Evolutionary conservation across 2,113 vertebrate genomes (phyloP).

Genomic region (Smithornis capensis): DNA sequence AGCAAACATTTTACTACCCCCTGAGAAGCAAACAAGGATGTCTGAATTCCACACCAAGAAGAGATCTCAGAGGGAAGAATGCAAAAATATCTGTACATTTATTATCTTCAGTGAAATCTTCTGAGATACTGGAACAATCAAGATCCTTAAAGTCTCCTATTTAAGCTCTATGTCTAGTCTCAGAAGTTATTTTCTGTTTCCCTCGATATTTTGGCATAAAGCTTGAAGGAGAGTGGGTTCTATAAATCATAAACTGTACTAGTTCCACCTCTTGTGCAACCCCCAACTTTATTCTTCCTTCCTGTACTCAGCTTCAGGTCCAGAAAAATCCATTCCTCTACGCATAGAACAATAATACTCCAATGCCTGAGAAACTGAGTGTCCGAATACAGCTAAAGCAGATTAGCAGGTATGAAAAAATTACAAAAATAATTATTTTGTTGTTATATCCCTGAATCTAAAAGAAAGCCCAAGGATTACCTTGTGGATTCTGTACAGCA

Average conservation of each 20-base stretch:
- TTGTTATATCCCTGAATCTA: not conserved
- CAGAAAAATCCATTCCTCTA: not conserved
- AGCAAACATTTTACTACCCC: not conserved
- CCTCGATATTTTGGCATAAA: not conserved
- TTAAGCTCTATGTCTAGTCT: not conserved
- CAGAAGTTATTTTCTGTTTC: not conserved
- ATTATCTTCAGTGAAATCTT: not conserved
- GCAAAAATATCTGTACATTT: not conserved
- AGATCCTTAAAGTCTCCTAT: not conserved
- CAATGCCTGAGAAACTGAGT: not conserved
- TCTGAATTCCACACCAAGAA: constrained; percentile 7
- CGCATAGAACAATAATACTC: not conserved
- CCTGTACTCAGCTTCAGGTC: not conserved
- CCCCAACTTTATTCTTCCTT: not conserved
- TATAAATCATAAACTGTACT: not conserved
- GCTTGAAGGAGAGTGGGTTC: not conserved
- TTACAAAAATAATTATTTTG: not conserved
- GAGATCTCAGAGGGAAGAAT: not conserved
- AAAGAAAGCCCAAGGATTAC: not conserved
- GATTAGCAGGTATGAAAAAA: not conserved
- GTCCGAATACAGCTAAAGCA: not conserved
- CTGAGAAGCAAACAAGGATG: not conserved
- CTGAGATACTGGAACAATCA: not conserved
- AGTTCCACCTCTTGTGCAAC: not conserved
- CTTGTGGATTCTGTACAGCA: not conserved